Evolutionary conservation across 2,797 vertebrate genomes (phyloP).

Genomic region (Tenualosa ilisha): DNA sequence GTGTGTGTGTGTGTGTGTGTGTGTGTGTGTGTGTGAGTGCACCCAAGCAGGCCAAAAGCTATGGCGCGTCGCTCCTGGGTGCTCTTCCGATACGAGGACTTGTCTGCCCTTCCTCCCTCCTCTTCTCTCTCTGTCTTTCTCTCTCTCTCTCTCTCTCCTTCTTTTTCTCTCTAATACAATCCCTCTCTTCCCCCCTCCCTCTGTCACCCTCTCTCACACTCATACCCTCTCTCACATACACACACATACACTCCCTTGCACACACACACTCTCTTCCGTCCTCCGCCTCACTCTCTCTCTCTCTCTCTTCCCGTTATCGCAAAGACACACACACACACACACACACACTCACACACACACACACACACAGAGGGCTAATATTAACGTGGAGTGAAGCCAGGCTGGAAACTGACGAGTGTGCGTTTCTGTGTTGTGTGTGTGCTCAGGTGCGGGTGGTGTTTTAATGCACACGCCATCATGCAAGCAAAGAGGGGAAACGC

Average conservation of each 20-base stretch:
- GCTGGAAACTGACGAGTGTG: background rate
- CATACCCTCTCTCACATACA: background rate
- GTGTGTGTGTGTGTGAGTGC: constrained; percentile 23
- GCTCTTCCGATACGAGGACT: constrained; percentile 51
- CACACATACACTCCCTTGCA: background rate
- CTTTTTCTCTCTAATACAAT: constrained; percentile 9
- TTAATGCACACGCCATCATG: background rate
- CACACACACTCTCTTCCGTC: background rate
- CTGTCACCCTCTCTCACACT: background rate
- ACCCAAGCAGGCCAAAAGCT: constrained; percentile 56
- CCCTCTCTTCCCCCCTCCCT: background rate
- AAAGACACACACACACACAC: background rate
- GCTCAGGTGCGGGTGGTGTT: background rate
- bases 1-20: background rate
- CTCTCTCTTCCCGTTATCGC: background rate
- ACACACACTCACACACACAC: background rate
- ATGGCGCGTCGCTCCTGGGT: constrained; percentile 42
- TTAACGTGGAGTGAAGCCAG: background rate
- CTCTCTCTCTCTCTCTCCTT: background rate
- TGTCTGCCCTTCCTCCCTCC: constrained; percentile 28
- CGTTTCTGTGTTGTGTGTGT: background rate
- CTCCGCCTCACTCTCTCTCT: background rate
- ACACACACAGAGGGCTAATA: background rate
- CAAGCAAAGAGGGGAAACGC: background rate
- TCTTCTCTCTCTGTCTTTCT: background rate